These are phyloP conservation scores for Canis aureus DNA, from an alignment of 2,113 vertebrate species.

Conservation along the genomic window DNA sequence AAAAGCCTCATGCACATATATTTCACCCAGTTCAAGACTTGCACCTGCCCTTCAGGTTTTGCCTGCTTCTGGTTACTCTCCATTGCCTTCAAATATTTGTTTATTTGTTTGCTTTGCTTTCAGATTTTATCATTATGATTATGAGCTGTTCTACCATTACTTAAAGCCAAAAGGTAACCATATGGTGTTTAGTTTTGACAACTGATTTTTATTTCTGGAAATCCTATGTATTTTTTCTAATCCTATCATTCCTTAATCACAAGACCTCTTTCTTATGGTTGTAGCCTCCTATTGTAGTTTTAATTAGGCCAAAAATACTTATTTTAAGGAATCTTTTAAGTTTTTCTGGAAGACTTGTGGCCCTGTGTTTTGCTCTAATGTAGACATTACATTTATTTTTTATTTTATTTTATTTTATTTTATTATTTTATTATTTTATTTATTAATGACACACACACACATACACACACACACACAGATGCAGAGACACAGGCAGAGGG, in stretches of 20 bases:
- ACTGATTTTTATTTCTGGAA: not conserved
- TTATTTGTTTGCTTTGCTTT: not conserved
- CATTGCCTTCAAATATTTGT: not conserved
- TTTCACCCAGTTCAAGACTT: not conserved
- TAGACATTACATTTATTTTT: too few species aligned
- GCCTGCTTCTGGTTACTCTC: not conserved
- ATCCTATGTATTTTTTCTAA: not conserved
- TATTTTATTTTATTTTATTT: too few species aligned
- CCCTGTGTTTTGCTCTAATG: accelerated
- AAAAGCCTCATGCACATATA: not conserved
- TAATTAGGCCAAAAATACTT: not conserved
- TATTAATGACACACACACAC: too few species aligned
- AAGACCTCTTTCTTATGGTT: not conserved
- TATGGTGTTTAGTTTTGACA: not conserved
- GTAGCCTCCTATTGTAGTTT: not conserved
- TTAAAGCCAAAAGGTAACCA: not conserved
- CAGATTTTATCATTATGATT: not conserved
- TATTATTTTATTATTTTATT: too few species aligned
- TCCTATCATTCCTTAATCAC: not conserved
- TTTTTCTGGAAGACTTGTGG: not conserved
- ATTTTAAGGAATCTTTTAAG: not conserved
- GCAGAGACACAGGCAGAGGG: too few species aligned
- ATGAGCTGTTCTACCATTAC: not conserved
- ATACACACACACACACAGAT: too few species aligned
- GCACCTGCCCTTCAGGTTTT: not conserved